Evolutionary conservation across 2,113 vertebrate genomes (phyloP), one percentile per base, ranked within the genome.

Genomic region (Cardinalis cardinalis): DNA sequence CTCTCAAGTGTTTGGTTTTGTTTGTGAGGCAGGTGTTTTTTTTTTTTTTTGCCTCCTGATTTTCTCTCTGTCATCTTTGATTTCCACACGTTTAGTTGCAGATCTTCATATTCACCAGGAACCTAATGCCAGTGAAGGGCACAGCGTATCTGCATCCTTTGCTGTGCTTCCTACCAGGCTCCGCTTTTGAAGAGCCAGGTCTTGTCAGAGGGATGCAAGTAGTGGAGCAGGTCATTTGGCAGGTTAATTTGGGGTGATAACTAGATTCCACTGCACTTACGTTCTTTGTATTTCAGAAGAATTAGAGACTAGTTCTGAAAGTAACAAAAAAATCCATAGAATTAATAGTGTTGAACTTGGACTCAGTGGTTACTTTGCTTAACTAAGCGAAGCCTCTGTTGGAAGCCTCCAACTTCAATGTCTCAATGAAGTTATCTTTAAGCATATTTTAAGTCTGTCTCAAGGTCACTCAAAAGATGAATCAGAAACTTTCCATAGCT

Each of bases 31-130:
- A 24, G 4, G 26, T 51, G 24, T 23, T 21, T 10, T 14, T 36
- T 52, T 43, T 66, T 56, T 55, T 59, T 56, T 55, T 59, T 32
- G 1, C 28, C 34, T 68, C 6, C 29, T 2, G 13, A 5, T 61
- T 86, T 11, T 58, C 18, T 59, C 19, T 74, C 11, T 63, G 6
- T 86, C 1, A 0, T 41, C 20, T 68, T 41, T 74, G 38, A 41
- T 56, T 86, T 65, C 20, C 6, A 19, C 13, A 1, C 0, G 0
- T 40, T 58, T 74, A 43, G 38, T 56, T 91, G 34, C 12, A 52
- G 36, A 25, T 58, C 6, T 15, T 77, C 3, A 7, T 63, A 28
- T 69, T 60, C 5, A 2, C 32, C 44, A 4, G 0, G 2, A 59
- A 17, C 14, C 6, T 69, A 53, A 58, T 31, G 15, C 55, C 26